Base-by-base conservation (phyloP, 2,888 invertebrate species). In the Macrosoma leucophasiata region DNA sequence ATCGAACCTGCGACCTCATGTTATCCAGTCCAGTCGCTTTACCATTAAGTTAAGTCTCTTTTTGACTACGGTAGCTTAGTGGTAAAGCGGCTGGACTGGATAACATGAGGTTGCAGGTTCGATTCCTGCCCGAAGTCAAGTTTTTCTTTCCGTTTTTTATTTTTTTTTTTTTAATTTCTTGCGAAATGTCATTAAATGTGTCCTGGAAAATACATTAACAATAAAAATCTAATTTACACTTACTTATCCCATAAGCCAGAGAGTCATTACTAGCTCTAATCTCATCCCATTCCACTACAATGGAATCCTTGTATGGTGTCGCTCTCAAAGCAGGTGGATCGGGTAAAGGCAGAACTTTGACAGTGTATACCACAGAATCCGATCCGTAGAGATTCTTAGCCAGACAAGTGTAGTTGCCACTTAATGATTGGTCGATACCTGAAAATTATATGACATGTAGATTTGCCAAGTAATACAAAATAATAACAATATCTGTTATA, bases 361-460 rank as follows among this genome's bases (percentile, higher is more conserved):
- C 86, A 4, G 89, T 87, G 61, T 94, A 94, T 5, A 90, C 88
- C 27, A 95, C 91, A 29, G 92, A 90, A 63, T 95, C 95, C 28
- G 90, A 91, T 0, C 95, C 95, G 59, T 93, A 93, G 4, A 91
- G 84, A 72, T 96, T 96, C 62, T 91, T 91, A 2, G 91, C 92
- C 27, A 90, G 81, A 53, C 93, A 93, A 0, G 91, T 90, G 72
- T 92, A 93, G 79, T 93, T 93, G 13, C 93, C 93, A 42, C 91
- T 90, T 19, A 92, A 73, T 6, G 91, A 89, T 52, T 89, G 88
- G 55, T 91, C 91, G 27, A 91, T 86, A 62, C 89, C 91, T 91
- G 58, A 19, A 37, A 38, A 27, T 35, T 26, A 28, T 24, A 26
- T 33, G 21, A 24, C 32, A 29, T 36, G 38, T 24, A 25, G 6